phyloP scores from a whole-genome alignment of 2,888 invertebrate genomes.

The Drosophila diplacantha region DNA sequence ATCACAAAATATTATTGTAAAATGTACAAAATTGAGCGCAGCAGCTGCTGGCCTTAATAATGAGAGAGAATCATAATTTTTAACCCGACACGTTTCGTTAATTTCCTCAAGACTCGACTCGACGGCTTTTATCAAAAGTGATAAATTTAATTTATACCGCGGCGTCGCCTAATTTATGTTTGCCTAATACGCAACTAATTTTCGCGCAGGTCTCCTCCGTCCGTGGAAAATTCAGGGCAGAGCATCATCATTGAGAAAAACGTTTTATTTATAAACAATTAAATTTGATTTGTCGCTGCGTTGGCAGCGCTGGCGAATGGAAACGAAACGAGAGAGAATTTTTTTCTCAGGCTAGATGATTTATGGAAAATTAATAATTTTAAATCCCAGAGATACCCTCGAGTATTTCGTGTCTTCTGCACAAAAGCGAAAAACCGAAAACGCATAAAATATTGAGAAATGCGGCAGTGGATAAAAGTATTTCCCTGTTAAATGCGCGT shows the following conservation, averaged over 20 bases:
- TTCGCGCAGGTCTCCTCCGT: conserved; percentile 44
- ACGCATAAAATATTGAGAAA: conserved; percentile 62
- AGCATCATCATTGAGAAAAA: conserved; percentile 59
- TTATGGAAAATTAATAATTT: conserved; percentile 39
- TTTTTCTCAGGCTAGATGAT: conserved; percentile 12
- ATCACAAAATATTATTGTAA: conserved; percentile 3
- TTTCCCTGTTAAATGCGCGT: conserved; percentile 62
- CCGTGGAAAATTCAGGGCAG: conserved; percentile 18
- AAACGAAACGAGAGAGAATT: conserved; percentile 26
- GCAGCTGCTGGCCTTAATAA: conserved; percentile 46
- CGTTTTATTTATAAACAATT: conserved; percentile 74
- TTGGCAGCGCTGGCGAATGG: conserved; percentile 42
- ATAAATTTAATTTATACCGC: conserved; percentile 65
- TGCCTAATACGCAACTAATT: conserved; percentile 68
- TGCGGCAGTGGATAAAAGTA: conserved; percentile 67
- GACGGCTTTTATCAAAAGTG: conserved; percentile 57
- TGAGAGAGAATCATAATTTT: conserved; percentile 27
- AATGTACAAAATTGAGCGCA: conserved; percentile 4
- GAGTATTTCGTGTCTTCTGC: conserved; percentile 20
- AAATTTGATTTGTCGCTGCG: conserved; percentile 69
- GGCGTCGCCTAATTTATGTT: conserved; percentile 63
- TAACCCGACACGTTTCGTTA: conserved; percentile 36
- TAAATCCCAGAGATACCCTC: conserved; percentile 26
- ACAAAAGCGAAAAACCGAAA: conserved; percentile 21
- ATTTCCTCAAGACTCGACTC: conserved; percentile 38